These are phyloP conservation scores for Holothuria scabra DNA, from an alignment of 53 echinoderm and acorn worm genomes.

Conservation along the genomic window DNA sequence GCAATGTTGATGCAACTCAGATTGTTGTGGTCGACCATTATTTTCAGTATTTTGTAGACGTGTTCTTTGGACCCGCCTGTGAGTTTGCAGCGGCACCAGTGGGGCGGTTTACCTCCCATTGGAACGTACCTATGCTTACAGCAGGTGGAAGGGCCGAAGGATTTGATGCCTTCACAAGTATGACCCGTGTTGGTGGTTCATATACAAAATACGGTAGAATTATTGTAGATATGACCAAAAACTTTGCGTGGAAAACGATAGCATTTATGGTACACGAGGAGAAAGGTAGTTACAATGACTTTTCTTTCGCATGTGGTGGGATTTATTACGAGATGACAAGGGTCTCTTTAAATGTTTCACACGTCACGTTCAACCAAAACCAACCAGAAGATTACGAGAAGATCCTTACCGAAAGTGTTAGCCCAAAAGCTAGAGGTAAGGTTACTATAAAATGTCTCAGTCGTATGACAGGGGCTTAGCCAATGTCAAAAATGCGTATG, in stretches of 20 bases:
- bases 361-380: constrained; percentile 33
- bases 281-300: constrained; percentile 3
- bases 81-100: constrained; percentile 77
- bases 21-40: constrained; percentile 72
- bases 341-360: constrained; percentile 41
- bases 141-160: constrained; percentile 71
- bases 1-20: constrained; percentile 47
- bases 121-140: constrained; percentile 82
- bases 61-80: constrained; percentile 83
- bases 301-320: constrained; percentile 11
- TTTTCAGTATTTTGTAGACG: constrained; percentile 63
- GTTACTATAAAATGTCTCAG: not conserved
- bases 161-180: constrained; percentile 40
- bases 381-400: constrained; percentile 42
- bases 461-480: too few relatives aligned
- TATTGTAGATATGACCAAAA: constrained; percentile 49
- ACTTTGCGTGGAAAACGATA: constrained; percentile 57
- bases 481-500: too few relatives aligned
- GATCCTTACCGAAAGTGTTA: constrained; percentile 53
- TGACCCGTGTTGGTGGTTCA: constrained; percentile 69
- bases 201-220: constrained; percentile 60
- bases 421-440: constrained; percentile 79
- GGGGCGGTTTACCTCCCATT: constrained; percentile 67
- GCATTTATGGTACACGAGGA: constrained; percentile 69
- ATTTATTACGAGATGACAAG: not conserved